Evolutionary conservation across 2,797 vertebrate species (phyloP), one percentile per base, ranked within the genome.

Genomic region (Falco rusticolus): DNA sequence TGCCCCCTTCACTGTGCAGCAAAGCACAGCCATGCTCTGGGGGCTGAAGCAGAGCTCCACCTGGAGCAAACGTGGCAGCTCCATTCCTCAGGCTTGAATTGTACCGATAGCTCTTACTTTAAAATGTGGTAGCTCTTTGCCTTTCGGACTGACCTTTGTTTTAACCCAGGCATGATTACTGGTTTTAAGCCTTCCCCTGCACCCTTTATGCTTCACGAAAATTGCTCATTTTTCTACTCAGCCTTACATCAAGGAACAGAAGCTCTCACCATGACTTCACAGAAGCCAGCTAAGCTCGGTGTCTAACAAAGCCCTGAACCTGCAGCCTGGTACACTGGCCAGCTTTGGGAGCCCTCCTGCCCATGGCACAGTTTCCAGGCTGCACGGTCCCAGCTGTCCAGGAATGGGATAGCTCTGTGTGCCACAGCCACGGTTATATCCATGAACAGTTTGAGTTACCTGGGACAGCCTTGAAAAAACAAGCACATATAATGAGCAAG

Each of bases 341-440:
- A 72, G 34, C 10, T 87, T 63, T 70, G 29, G 50, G 64, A 93
- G 21, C 60, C 12, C 37, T 70, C 64, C 34, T 77, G 45, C 25
- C 75, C 8, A 0, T 1, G 10, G 21, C 39, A 83, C 0, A 0
- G 22, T 68, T 74, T 39, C 43, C 8, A 3, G 45, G 20, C 33
- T 57, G 34, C 6, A 5, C 13, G 21, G 16, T 76, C 64, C 57
- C 13, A 2, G 28, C 43, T 56, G 43, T 21, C 17, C 81, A 63
- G 31, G 54, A 72, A 68, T 12, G 28, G 68, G 20, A 63, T 5
- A 43, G 34, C 50, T 84, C 22, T 65, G 26, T 50, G n/a, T 22
- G 29, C 48, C 2, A 0, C 21, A 60, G 61, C 20, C 41, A 53
- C 34, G 21, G 11, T 5, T 61, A 2, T 22, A 43, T 15, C 56